A percentile compares a stretch with the other conserved stretches of the same genome.
Conservation (phyloP, 92 coral and sea anemone genomes). For the Phymanthus crucifer region DNA sequence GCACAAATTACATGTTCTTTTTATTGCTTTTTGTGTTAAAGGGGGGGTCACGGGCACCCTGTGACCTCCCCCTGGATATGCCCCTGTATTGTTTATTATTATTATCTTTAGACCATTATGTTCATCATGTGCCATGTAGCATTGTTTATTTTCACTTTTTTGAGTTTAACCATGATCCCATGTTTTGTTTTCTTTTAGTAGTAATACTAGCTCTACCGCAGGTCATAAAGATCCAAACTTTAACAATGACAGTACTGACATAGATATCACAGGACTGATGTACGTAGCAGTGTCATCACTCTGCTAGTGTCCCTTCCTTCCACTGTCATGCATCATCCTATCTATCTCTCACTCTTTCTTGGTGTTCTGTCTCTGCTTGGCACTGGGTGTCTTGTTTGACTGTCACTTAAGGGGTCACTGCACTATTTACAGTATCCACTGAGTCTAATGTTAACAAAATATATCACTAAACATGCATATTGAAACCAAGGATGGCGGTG, state of each 20-base stretch:
- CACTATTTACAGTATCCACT: no score
- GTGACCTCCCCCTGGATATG: no score
- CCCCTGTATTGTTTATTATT: no score
- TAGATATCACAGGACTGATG: constrained; percentile 66
- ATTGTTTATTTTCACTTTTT: constrained; percentile 1
- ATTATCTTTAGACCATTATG: not conserved
- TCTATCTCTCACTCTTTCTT: constrained; percentile 2
- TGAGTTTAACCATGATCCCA: not conserved
- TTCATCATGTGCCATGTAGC: not conserved
- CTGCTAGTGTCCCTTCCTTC: constrained; percentile 16
- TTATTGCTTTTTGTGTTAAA: no score
- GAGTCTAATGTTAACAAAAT: no score
- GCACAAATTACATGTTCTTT: no score
- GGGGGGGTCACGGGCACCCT: no score
- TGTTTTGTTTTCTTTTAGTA: constrained; percentile 30
- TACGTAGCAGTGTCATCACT: constrained; percentile 55
- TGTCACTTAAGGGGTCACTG: not conserved
- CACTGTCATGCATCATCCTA: constrained; percentile 3
- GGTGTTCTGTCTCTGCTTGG: constrained; percentile 2
- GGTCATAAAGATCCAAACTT: constrained; percentile 42
- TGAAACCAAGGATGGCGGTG: no score
- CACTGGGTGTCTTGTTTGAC: constrained; percentile 21
- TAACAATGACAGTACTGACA: constrained; percentile 47
- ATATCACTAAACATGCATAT: no score
- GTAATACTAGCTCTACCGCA: constrained; percentile 40